phyloP scores from a whole-genome alignment of 1,140 invertebrate genomes.

The Asbolus verrucosus region DNA sequence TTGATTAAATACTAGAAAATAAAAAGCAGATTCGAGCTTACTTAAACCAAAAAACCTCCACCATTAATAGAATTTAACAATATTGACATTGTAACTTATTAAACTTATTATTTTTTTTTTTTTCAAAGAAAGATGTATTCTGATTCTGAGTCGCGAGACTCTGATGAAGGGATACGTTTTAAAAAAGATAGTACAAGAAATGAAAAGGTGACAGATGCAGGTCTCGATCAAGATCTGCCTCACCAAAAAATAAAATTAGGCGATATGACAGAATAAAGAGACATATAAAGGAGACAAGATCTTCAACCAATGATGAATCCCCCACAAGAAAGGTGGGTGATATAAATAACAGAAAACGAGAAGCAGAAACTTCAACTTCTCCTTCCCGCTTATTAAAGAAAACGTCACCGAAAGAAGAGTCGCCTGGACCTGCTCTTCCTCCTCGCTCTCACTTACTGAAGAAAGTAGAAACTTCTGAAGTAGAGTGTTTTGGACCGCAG shows the following conservation, averaged over 20 bases:
- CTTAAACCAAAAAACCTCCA: too few species aligned
- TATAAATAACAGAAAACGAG: slow-evolving; percentile 1
- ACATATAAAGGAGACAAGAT: slow-evolving; percentile 57
- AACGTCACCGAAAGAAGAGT: too few species aligned
- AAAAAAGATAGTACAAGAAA: slow-evolving; percentile 63
- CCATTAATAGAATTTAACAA: too few species aligned
- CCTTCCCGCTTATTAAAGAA: too few species aligned
- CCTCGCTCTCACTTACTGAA: slow-evolving; percentile 49
- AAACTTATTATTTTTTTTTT: too few species aligned
- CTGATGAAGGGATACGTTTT: slow-evolving; percentile 69
- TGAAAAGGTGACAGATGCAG: slow-evolving; percentile 53
- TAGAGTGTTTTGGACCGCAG: slow-evolving; percentile 56
- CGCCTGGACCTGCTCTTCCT: slow-evolving; percentile 43
- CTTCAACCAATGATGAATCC: slow-evolving; percentile 1
- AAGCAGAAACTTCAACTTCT: neutral
- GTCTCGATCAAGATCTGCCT: neutral
- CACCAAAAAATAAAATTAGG: slow-evolving; percentile 11
- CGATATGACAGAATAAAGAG: neutral
- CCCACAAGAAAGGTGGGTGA: slow-evolving; percentile 38
- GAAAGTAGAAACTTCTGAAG: slow-evolving; percentile 13
- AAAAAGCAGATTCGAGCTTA: too few species aligned
- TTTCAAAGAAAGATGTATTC: slow-evolving; percentile 53
- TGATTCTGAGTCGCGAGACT: slow-evolving; percentile 64
- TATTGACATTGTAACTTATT: too few species aligned
- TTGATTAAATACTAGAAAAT: too few species aligned